phyloP scores from a whole-genome alignment of 2,113 vertebrate species.

The Larimichthys crocea region DNA sequence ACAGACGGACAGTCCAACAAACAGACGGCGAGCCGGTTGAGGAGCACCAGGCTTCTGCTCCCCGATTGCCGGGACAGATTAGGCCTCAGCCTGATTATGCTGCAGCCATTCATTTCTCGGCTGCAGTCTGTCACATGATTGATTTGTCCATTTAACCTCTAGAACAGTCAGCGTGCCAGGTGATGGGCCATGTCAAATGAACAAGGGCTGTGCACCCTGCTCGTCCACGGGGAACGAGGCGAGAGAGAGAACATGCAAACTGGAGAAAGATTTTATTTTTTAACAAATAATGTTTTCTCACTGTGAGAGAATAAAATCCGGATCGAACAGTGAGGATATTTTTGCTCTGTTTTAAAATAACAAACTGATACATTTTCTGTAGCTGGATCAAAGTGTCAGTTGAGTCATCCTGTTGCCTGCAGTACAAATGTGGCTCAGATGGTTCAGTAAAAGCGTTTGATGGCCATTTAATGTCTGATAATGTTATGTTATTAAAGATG shows the following conservation, averaged over 20 bases:
- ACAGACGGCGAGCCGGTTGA: slow-evolving; percentile 61
- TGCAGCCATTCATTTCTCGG: slow-evolving; percentile 82
- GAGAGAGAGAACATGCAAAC: slow-evolving; percentile 17
- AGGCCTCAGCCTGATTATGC: slow-evolving; percentile 79
- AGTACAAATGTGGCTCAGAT: slow-evolving; percentile 33
- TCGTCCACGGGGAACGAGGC: slow-evolving; percentile 49
- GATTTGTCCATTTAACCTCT: slow-evolving; percentile 86
- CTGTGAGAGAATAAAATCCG: not conserved
- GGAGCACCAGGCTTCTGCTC: slow-evolving; percentile 63
- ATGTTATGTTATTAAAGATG: slow-evolving; percentile 70
- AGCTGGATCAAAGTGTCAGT: not conserved
- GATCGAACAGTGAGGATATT: not conserved
- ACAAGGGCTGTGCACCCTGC: slow-evolving; percentile 76
- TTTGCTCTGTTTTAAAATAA: slow-evolving; percentile 1
- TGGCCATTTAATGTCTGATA: slow-evolving; percentile 67
- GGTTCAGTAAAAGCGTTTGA: slow-evolving; percentile 55
- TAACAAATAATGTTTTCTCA: not conserved
- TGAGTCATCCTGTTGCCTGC: slow-evolving; percentile 28
- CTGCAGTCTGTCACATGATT: slow-evolving; percentile 82
- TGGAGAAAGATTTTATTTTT: slow-evolving; percentile 15
- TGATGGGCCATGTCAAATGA: slow-evolving; percentile 81
- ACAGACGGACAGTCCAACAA: slow-evolving; percentile 39
- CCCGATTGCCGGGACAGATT: slow-evolving; percentile 72
- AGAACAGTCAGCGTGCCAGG: slow-evolving; percentile 75
- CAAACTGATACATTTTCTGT: not conserved